A percentile compares a stretch with the other conserved stretches of the same genome.
Evolutionary conservation across 2,797 vertebrate genomes (phyloP).

Genomic region (Sebastes variabilis): DNA sequence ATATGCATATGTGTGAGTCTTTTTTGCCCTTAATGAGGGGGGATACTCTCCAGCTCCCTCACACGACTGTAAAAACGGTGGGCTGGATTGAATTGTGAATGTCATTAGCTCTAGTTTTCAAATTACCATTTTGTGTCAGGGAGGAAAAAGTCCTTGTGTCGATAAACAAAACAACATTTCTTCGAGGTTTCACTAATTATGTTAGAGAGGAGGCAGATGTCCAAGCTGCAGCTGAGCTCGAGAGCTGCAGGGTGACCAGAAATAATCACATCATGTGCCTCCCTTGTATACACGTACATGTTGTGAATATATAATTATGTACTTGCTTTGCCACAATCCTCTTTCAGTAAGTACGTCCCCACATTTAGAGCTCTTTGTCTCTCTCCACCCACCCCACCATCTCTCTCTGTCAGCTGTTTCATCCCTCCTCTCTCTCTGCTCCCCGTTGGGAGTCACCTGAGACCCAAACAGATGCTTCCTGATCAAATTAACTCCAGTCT

Average conservation of each 20-base stretch:
- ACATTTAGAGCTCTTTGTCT: constrained; percentile 19
- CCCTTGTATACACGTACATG: neutral
- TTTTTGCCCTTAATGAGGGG: too few relatives aligned
- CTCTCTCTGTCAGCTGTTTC: neutral
- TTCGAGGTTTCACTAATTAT: constrained; percentile 16
- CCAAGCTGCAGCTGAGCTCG: constrained; percentile 26
- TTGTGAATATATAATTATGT: neutral
- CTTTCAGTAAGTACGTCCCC: neutral
- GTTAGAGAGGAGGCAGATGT: constrained; percentile 24
- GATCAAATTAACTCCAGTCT: constrained; percentile 14
- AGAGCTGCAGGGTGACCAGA: constrained; percentile 14
- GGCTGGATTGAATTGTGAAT: neutral
- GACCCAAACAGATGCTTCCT: constrained; percentile 39
- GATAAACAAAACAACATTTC: neutral
- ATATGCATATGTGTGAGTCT: too few relatives aligned
- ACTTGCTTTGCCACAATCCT: neutral
- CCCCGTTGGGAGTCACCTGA: constrained; percentile 32
- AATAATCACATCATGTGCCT: constrained; percentile 29
- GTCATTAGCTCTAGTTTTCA: neutral
- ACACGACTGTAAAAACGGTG: neutral
- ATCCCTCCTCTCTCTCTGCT: neutral
- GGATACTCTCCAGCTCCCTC: too few relatives aligned
- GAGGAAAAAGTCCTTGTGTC: neutral
- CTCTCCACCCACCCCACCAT: neutral
- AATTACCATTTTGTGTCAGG: neutral